Percentiles rank a stretch among this genome's conserved stretches.
phyloP scores from a whole-genome alignment of 2,113 vertebrate genomes.

The Oncorhynchus mykiss region DNA sequence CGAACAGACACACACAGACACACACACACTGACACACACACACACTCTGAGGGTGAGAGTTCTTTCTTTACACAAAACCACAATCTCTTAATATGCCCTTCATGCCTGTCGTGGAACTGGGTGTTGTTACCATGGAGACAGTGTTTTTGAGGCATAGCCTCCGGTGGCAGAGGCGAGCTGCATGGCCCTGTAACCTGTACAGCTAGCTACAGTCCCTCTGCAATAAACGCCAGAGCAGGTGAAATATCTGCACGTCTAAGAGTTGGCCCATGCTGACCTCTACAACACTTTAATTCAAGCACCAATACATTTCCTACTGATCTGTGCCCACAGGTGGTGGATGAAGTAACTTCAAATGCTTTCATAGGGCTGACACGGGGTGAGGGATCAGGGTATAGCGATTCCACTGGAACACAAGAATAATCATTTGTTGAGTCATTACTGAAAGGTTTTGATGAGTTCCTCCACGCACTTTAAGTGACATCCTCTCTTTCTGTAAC shows the following conservation, averaged over 20 bases:
- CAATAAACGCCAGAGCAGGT: slow-evolving; percentile 29
- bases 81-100: slow-evolving; percentile 64
- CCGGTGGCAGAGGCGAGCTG: slow-evolving; percentile 38
- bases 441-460: too few species aligned
- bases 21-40: too few species aligned
- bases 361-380: slow-evolving; percentile 30
- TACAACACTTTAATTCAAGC: slow-evolving; percentile 47
- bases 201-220: slow-evolving; percentile 20
- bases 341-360: slow-evolving; percentile 38
- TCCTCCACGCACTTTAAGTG: too few species aligned
- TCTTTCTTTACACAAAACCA: slow-evolving; percentile 42
- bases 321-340: slow-evolving; percentile 40
- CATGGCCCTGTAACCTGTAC: slow-evolving; percentile 9
- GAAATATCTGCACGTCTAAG: slow-evolving; percentile 63
- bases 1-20: too few species aligned
- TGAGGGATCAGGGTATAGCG: slow-evolving; percentile 16
- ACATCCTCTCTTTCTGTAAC: too few species aligned
- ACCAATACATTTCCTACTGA: slow-evolving; percentile 50
- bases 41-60: background rate
- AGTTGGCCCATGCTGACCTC: slow-evolving; percentile 36
- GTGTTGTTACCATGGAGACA: slow-evolving; percentile 67
- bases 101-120: slow-evolving; percentile 60
- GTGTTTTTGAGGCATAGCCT: slow-evolving; percentile 56
- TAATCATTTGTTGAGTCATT: slow-evolving; percentile 3
- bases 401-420: slow-evolving; percentile 5